A percentile compares a stretch with the other conserved stretches of the same genome.
phyloP scores from a whole-genome alignment of 2,113 vertebrate species.

The Cynocephalus volans region DNA sequence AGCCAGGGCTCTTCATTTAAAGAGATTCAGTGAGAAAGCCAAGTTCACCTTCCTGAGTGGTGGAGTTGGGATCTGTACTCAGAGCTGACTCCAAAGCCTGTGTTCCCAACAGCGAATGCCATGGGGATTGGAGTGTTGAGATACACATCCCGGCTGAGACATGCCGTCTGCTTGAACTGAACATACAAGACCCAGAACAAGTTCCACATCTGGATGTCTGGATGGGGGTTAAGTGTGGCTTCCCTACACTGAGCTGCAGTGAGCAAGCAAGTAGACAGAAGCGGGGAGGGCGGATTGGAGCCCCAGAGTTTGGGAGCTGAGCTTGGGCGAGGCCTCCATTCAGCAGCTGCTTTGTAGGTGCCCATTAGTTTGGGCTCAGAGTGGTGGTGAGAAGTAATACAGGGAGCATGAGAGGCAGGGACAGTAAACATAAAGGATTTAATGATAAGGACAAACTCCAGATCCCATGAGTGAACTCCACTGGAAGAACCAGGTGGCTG shows the following conservation, averaged over 20 bases:
- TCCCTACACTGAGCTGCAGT: not conserved
- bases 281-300: not conserved
- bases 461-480: not conserved
- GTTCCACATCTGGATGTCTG: not conserved
- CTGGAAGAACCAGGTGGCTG: not conserved
- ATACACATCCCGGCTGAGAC: not conserved
- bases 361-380: not conserved
- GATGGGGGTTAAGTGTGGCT: not conserved
- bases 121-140: not conserved
- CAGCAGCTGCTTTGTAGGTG: not conserved
- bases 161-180: not conserved
- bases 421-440: not conserved
- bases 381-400: not conserved
- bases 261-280: not conserved
- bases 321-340: not conserved
- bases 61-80: not conserved
- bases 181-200: not conserved
- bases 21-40: not conserved
- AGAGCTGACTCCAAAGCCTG: not conserved
- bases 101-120: not conserved
- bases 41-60: not conserved
- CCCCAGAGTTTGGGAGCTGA: not conserved
- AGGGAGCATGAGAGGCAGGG: not conserved
- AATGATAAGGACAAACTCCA: not conserved
- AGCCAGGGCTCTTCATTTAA: not conserved